A percentile compares a stretch with the other conserved stretches of the same genome.
These are phyloP conservation scores for Strigamia transsilvanica DNA, from an alignment of 2,888 invertebrate genomes.

Conservation along the genomic window DNA sequence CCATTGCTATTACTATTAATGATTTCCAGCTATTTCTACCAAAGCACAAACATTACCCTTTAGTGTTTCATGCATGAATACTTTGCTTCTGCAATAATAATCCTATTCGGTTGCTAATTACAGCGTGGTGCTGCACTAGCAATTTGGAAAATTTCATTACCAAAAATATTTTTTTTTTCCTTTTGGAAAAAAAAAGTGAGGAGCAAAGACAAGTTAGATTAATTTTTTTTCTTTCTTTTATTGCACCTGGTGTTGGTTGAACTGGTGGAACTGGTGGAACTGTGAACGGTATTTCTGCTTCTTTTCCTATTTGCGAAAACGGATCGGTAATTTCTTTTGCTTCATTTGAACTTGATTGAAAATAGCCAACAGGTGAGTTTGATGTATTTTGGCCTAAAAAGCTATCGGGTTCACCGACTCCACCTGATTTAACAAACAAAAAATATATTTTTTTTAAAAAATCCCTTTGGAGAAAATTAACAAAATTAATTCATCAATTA, in stretches of 20 bases:
- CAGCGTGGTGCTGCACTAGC: not conserved
- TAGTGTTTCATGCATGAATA: conserved; percentile 20
- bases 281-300: not conserved
- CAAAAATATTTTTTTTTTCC: not conserved
- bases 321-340: not conserved
- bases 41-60: conserved; percentile 20
- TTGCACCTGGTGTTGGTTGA: not conserved
- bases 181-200: not conserved
- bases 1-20: conserved; percentile 20
- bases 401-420: conserved; percentile 9
- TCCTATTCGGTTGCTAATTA: conserved; percentile 20
- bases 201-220: not conserved
- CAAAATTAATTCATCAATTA: not conserved
- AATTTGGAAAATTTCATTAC: conserved; percentile 1
- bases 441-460: not conserved
- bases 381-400: conserved; percentile 4
- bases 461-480: not conserved
- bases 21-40: not conserved
- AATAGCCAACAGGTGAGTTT: conserved; percentile 10
- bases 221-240: conserved; percentile 7
- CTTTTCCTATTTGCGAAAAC: not conserved
- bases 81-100: conserved; percentile 14
- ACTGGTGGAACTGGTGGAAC: not conserved
- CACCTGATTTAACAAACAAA: not conserved
- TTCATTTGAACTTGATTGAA: not conserved